Evolutionary conservation across 2,797 vertebrate species (phyloP), one percentile per base, ranked within the genome.

Genomic region (Falco naumanni): DNA sequence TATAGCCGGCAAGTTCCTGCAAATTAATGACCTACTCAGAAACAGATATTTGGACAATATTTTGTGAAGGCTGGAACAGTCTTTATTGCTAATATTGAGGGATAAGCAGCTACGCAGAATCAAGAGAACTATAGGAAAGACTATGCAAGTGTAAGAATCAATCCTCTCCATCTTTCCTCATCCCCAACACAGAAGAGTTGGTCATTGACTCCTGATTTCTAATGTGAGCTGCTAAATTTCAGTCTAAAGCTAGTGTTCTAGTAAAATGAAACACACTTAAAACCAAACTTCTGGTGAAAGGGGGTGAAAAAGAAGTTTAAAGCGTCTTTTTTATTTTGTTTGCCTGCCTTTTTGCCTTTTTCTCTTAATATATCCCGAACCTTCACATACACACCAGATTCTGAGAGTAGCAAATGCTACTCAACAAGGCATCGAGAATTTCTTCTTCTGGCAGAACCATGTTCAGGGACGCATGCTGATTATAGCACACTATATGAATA

Each of bases 11-110:
- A 89, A 88, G 70, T 47, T 51, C 50, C 50, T 79, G 83, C 69
- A 94, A 92, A 93, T 74, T 83, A 89, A 93, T 81, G 50, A 68
- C 48, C 69, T 89, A 61, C 82, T 83, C 63, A 85, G 70, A 92
- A 94, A 69, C 29, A 93, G 68, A 53, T 79, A 75, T 20, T 83
- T 81, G 54, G 57, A 61, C 68, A 77, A 43, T 66, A 71, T 69
- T 93, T 93, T 76, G 16, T 82, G 63, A 95, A 85, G 63, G 18
- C 57, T 95, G 72, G 41, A 87, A 81, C 56, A 82, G 47, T 47
- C 59, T 74, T 61, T 66, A 28, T 48, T 59, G 50, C 22, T 81
- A 68, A 69, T 78, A 68, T 4, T 90, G 74, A 81, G 25, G 41
- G 31, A 82, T 48, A 37, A 92, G 47, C 28, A 90, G 39, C 37